Base-by-base conservation (phyloP, 2,113 vertebrate genomes). In the Callipepla californica region DNA sequence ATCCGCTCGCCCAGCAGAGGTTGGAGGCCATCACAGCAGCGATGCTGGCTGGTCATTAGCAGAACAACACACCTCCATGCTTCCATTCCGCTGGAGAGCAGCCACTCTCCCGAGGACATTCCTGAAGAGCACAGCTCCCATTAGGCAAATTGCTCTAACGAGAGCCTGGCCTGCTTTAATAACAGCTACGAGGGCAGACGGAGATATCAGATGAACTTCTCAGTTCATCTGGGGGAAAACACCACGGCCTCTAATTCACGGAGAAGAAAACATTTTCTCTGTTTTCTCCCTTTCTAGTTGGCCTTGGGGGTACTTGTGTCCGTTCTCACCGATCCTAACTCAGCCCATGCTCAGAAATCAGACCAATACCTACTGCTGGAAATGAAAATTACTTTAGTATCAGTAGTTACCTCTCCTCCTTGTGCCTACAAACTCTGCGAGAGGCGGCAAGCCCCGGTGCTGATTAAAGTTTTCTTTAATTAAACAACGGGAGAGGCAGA, bases 81-180 rank as follows among this genome's bases (percentile, higher is more conserved):
- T 76, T 9, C 90, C 76, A 77, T 44, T 89, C 87, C 90, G 93
- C 85, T 94, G 83, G 45, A 92, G 96, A 97, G 84, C 70, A 51
- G 81, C 5, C 40, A 40, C 92, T 93, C 93, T 96, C 57, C 79
- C 4, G 36, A 96, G 94, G 73, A 95, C 18, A 92, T 90, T 97
- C 96, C 94, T 66, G 20, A 94, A 90, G 80, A 95, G 84, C 70
- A 68, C 83, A 68, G 95, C 92, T 88, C 96, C 94, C 96, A 97
- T 97, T 97, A 97, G 81, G 57, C 90, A 97, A 97, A 98, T 93
- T 96, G 92, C 94, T 97, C 95, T 92, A 94, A 96, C 21, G 19
- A 97, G 96, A 97, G 91, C 78, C 81, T n/a, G 40, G 81, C 73
- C 92, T 96, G 92, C 80, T 91, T 91, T 91, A 95, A 51, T 91